These are phyloP conservation scores for Upupa epops DNA, from an alignment of 2,113 vertebrate genomes.

Conservation along the genomic window DNA sequence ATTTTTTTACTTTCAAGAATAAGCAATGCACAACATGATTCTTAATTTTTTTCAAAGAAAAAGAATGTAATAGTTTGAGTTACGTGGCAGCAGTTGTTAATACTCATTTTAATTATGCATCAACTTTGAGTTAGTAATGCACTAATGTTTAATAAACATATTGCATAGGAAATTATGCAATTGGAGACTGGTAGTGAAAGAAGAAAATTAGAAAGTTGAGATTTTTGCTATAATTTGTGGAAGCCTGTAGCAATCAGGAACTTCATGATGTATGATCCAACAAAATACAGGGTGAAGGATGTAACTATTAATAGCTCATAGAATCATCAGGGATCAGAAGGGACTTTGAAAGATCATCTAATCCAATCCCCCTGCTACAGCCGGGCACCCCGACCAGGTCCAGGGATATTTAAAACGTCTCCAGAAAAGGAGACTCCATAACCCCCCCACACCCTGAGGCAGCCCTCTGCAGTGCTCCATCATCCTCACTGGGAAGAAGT, in stretches of 20 bases:
- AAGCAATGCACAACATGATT: neutral
- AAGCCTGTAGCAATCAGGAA: neutral
- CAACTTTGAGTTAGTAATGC: neutral
- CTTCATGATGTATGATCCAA: neutral
- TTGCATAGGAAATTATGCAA: neutral
- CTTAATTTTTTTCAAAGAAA: constrained; percentile 25
- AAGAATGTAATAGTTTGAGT: neutral
- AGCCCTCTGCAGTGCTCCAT: too few species aligned
- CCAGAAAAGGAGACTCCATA: too few species aligned
- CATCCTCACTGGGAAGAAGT: too few species aligned
- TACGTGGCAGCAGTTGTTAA: constrained; percentile 2
- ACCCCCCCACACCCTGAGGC: too few species aligned
- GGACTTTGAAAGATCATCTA: too few species aligned
- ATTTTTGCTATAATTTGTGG: neutral
- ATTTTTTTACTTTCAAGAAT: constrained; percentile 20
- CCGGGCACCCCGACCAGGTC: too few species aligned
- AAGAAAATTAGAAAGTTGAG: neutral
- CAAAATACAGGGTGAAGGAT: neutral
- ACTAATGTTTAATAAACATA: neutral
- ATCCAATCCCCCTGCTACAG: too few species aligned
- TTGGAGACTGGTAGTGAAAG: neutral
- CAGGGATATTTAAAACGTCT: too few species aligned
- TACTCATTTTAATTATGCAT: constrained; percentile 27
- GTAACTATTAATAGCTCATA: neutral
- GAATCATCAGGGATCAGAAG: too few species aligned